Evolutionary conservation across 2,797 vertebrate species (phyloP).

Genomic region (Danio kyathit): DNA sequence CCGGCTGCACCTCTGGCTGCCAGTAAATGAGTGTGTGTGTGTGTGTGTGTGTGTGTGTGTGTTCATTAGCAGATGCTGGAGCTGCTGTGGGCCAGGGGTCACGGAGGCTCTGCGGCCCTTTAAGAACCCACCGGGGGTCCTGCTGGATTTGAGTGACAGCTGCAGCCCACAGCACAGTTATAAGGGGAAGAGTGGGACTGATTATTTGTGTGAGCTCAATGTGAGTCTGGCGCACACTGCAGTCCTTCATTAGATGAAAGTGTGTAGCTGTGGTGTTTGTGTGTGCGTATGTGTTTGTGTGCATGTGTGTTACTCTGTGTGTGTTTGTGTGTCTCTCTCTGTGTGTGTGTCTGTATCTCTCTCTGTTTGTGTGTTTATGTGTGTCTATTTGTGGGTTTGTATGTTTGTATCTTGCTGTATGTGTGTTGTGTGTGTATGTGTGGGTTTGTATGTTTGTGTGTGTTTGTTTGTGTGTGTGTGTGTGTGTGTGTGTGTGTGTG

Average conservation of each 20-base stretch:
- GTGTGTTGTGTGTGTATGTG: too few species aligned
- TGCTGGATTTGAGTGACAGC: slow-evolving; percentile 22
- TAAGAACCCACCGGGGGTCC: slow-evolving; percentile 16
- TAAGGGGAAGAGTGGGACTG: background rate
- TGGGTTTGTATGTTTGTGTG: too few species aligned
- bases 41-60: too few species aligned
- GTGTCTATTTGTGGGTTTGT: too few species aligned
- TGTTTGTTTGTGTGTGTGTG: too few species aligned
- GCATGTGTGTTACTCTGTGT: too few species aligned
- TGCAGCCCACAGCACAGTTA: slow-evolving; percentile 20
- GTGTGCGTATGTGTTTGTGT: too few species aligned
- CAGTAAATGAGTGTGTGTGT: slow-evolving; percentile 47
- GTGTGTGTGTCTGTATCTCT: too few species aligned
- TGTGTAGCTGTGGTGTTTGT: background rate
- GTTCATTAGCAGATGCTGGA: slow-evolving; percentile 80
- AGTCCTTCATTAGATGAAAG: slow-evolving; percentile 15
- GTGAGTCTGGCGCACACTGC: background rate
- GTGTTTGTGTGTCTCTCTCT: background rate
- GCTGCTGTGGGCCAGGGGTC: slow-evolving; percentile 76
- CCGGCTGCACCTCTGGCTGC: slow-evolving; percentile 13
- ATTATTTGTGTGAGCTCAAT: slow-evolving; percentile 19
- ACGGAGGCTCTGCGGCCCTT: slow-evolving; percentile 43
- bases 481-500: too few species aligned
- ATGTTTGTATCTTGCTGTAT: too few species aligned
- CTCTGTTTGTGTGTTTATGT: too few species aligned